Conservation (phyloP, 2,113 vertebrate species). For the Talpa occidentalis region DNA sequence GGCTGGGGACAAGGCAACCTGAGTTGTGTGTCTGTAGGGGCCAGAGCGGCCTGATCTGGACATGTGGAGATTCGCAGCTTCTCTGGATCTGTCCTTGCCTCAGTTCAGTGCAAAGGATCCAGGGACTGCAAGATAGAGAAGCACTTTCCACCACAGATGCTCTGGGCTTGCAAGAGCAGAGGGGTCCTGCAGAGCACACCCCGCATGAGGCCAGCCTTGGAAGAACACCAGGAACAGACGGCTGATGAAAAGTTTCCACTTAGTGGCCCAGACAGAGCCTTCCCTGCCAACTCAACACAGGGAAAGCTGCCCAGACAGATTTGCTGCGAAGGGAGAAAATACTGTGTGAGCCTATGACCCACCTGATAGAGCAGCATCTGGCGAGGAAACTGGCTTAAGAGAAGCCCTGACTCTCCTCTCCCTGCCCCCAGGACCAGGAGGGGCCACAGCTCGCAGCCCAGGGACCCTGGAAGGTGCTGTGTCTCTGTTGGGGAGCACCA, state of each 20-base stretch:
- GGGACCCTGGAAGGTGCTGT: not conserved
- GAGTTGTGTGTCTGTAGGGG: too few species aligned
- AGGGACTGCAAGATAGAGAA: not conserved
- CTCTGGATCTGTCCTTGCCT: not conserved
- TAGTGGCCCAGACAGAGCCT: rapidly evolving
- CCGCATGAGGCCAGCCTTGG: not conserved
- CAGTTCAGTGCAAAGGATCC: too few species aligned
- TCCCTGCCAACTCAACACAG: not conserved
- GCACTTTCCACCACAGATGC: not conserved
- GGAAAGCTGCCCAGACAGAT: not conserved
- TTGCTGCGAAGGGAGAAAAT: not conserved
- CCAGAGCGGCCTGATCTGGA: not conserved
- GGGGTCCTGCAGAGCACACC: not conserved
- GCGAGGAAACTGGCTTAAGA: too few species aligned
- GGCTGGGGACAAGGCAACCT: not conserved
- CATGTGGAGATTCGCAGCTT: not conserved
- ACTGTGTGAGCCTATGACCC: too few species aligned
- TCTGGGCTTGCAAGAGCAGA: too few species aligned
- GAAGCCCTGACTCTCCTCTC: not conserved
- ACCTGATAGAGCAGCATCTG: not conserved
- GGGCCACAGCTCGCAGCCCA: not conserved
- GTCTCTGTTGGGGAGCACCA: not conserved
- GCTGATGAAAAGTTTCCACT: not conserved
- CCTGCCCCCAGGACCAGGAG: not conserved
- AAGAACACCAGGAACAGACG: not conserved